Evolutionary conservation across 2,888 invertebrate genomes (phyloP), one percentile per base, ranked within the genome.

Genomic region (Drymonia ruficornis): DNA sequence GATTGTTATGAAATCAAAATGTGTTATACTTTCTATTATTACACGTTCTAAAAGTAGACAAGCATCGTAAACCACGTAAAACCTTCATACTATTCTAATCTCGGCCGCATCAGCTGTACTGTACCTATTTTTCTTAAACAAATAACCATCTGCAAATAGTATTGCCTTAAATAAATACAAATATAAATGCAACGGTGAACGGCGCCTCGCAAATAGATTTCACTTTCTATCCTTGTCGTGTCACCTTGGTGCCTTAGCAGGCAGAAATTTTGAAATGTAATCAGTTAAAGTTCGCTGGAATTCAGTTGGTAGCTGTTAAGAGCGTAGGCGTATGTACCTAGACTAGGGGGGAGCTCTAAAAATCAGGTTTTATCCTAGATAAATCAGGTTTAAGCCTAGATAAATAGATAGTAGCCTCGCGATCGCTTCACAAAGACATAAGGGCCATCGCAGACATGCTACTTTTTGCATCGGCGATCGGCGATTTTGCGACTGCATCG

Each of bases 171-270:
- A 74, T 72, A 76, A 65, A 61, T 60, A 65, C 45, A 68, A 55
- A 59, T 50, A 68, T 64, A 81, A 72, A 79, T 80, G 75, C 80
- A 80, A 78, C 74, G 78, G 86, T 81, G 83, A 87, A 82, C 75
- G 87, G 84, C 74, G 74, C 67, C 71, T 77, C 78, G 69, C 56
- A 81, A 85, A 82, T 86, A 84, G 87, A 84, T 87, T 87, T 87
- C 84, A 86, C 87, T 87, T 88, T 86, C 84, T 76, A 86, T 87
- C 80, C 86, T 84, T 83, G 85, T 74, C 63, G 59, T 70, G 77
- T 82, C 78, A 77, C 84, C 83, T 86, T 85, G 82, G 73, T 60
- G 57, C 56, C 45, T 69, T 73, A 73, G 67, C 57, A 51, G 50
- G 52, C 50, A 52, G 29, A n/a, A 52, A 6, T 40, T 55, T 52